Evolutionary conservation across 2,888 invertebrate genomes (phyloP).

Genomic region (Hydropsyche betteni): DNA sequence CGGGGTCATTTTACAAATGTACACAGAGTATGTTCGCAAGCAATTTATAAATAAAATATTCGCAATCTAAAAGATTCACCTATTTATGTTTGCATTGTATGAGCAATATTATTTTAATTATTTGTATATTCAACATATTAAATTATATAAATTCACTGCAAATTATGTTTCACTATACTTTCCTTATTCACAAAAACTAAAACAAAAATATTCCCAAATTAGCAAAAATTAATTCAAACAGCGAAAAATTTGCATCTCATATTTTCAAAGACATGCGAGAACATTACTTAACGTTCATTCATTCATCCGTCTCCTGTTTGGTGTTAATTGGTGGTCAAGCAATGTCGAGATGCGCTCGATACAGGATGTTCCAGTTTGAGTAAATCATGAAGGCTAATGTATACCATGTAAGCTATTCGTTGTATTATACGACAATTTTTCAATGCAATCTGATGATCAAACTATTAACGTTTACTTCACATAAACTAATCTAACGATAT

Average conservation of each 20-base stretch:
- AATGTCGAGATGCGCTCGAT: conserved; percentile 30
- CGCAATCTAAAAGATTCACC: too few relatives aligned
- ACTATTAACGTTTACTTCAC: too few relatives aligned
- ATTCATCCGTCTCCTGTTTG: conserved; percentile 1
- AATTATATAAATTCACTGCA: conserved; percentile 16
- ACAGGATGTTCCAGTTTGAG: conserved; percentile 50
- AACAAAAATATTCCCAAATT: too few relatives aligned
- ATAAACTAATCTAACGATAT: too few relatives aligned
- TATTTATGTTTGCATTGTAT: too few relatives aligned
- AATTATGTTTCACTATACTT: too few relatives aligned
- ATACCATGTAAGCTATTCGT: background rate
- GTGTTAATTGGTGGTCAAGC: conserved; percentile 26
- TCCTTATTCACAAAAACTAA: too few relatives aligned
- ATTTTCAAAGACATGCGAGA: background rate
- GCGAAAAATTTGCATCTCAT: too few relatives aligned
- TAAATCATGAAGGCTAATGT: conserved; percentile 46
- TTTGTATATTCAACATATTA: conserved; percentile 8
- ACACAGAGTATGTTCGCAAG: conserved; percentile 10
- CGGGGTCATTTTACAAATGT: conserved; percentile 43
- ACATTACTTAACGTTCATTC: conserved; percentile 20
- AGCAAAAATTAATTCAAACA: too few relatives aligned
- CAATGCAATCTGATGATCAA: too few relatives aligned
- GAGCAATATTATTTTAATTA: conserved; percentile 12
- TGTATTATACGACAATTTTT: too few relatives aligned
- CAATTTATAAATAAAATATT: too few relatives aligned